Base-by-base conservation (phyloP, 2,888 invertebrate genomes). In the Eueremaeus valkanovi region DNA sequence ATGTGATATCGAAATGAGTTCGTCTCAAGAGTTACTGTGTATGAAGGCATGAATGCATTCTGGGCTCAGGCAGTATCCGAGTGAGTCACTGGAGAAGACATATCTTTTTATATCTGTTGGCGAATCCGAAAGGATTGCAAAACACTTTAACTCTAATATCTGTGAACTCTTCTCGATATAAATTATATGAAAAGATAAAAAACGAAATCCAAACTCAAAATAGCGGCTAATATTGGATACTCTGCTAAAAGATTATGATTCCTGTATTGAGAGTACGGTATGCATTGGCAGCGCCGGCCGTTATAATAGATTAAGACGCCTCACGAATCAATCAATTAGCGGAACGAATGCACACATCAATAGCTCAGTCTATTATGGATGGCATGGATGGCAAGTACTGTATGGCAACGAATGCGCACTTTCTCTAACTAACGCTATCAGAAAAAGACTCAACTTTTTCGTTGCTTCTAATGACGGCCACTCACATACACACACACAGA, bases 241-340 rank as follows among this genome's bases (percentile, higher is more conserved):
- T n/a, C n/a, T n/a, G n/a, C 6, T 36, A 36, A 36, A 36, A 36
- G 5, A 36, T 11, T 8, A 36, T 21, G 51, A 21, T 21, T 13
- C 3, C n/a, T 21, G n/a, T 18, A 51, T 21, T 61, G 27, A 61
- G 11, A 31, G 31, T 29, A 24, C 5, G 3, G 29, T 31, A 11
- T 61, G 11, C 24, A 6, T 61, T 9, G 24, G 58, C 21, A 66
- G 40, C n/a, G 36, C 21, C 33, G 13, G 9, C 13, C n/a, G 55
- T n/a, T 31, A 29, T 61, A 21, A 24, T 61, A 66, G 33, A 66
- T 66, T 66, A 66, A 66, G 66, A 66, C 66, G 66, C 66, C 66
- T 66, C 33, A 36, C 33, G 36, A 66, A 66, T 66, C 66, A 66
- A 66, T 66, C 66, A 66, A 66, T 66, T 66, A 66, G 36, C 36